Base-by-base conservation (phyloP, 1,140 invertebrate species). In the Periplaneta americana region DNA sequence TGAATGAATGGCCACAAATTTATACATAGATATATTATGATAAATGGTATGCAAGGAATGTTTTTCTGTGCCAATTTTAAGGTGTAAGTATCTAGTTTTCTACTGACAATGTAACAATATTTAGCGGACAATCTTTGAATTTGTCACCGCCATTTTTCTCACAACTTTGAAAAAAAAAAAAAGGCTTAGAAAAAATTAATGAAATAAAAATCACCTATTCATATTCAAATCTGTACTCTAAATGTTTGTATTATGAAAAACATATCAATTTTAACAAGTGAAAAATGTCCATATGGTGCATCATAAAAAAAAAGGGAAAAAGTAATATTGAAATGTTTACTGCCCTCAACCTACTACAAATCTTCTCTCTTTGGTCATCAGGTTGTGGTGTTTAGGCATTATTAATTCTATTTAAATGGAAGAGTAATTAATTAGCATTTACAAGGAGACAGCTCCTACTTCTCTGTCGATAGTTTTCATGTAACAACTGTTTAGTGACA, bases 71-170 rank as follows among this genome's bases (percentile, higher is more conserved):
- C 80, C 80, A 81, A 81, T 78, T 37, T 77, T 81, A 81, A 75
- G 80, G 76, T 81, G 39, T 81, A 81, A 78, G 75, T 81, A 57
- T 81, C 80, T 81, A 81, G 80, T 81, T 81, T 81, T 81, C 80
- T 81, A 81, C 66, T 31, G 34, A 75, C 76, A 57, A 74, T 80
- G 75, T 81, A 81, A 81, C 80, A 77, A 34, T 77, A 75, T 81
- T 48, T 78, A 81, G 75, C 37, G 75, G 39, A 77, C 39, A 81
- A 78, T 81, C 76, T 77, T 74, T 22, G 31, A 57, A 75, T 76
- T 34, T 81, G 31, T 78, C 35, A 36, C 75, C 34, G 76, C 35
- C 39, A 57, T 17, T 74, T 35, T 80, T 34, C 57, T 80, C 33
- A 48, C 17, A n/a, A 79, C 37, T 80, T 66, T n/a, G n/a, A n/a